These are phyloP conservation scores for Centruroides sculpturatus DNA, from an alignment of 1,140 invertebrate genomes.

Conservation along the genomic window DNA sequence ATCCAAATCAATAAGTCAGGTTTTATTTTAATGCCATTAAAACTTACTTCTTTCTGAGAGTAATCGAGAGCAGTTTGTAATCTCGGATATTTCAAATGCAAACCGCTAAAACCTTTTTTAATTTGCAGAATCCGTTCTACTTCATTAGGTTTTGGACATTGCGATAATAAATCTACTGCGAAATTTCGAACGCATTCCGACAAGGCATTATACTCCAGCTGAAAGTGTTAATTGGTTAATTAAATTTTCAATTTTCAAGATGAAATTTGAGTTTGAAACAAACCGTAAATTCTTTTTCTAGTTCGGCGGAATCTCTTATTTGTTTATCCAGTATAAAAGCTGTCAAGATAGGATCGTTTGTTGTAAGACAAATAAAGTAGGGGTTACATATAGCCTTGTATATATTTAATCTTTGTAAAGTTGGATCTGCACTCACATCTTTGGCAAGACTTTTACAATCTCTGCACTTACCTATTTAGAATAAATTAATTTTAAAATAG, in stretches of 20 bases:
- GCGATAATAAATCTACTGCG: slow-evolving; percentile 43
- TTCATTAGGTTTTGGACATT: slow-evolving; percentile 48
- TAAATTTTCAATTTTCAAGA: background rate
- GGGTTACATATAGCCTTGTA: slow-evolving; percentile 44
- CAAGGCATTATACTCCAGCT: slow-evolving; percentile 36
- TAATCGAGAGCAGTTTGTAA: slow-evolving; percentile 52
- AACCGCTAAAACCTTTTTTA: slow-evolving; percentile 24
- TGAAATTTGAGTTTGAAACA: slow-evolving; percentile 6
- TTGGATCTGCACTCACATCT: slow-evolving; percentile 32
- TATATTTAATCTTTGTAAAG: slow-evolving; percentile 36
- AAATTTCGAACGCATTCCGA: slow-evolving; percentile 40
- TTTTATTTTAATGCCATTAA: slow-evolving; percentile 34
- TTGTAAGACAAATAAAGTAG: no score
- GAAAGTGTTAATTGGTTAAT: background rate
- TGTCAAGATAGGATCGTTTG: no score
- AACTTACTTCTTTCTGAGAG: no score
- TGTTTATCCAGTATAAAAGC: no score
- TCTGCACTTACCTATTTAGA: slow-evolving; percentile 16
- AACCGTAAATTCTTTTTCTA: slow-evolving; percentile 41
- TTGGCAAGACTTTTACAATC: slow-evolving; percentile 22
- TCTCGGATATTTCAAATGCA: slow-evolving; percentile 36
- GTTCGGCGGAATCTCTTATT: no score
- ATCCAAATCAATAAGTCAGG: background rate
- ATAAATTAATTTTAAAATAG: no score
- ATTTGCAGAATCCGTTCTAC: slow-evolving; percentile 48